These are phyloP conservation scores for Syngnathus scovelli DNA, from an alignment of 2,113 vertebrate genomes.

Conservation along the genomic window DNA sequence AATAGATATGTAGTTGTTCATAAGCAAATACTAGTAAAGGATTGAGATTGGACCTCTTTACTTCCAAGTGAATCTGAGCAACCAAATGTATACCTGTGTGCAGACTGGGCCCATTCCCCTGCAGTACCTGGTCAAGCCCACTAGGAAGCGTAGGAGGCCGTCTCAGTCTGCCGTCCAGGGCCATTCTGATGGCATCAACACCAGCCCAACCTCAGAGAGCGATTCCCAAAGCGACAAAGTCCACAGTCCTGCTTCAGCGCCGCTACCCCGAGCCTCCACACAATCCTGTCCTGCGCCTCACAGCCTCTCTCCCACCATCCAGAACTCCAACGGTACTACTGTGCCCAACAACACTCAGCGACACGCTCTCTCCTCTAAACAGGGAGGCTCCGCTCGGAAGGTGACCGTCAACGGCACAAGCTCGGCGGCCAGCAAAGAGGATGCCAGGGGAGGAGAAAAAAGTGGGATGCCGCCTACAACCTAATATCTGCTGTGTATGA, in stretches of 20 bases:
- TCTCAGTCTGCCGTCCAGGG: constrained; percentile 63
- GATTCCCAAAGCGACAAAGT: constrained; percentile 88
- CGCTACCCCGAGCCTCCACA: constrained; percentile 70
- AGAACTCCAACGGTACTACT: constrained; percentile 65
- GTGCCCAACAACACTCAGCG: constrained; percentile 74
- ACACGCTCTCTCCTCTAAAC: constrained; percentile 72
- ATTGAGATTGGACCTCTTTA: too few species aligned
- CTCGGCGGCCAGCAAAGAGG: constrained; percentile 50
- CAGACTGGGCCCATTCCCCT: constrained; percentile 85
- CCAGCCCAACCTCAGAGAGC: constrained; percentile 84
- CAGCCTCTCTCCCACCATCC: constrained; percentile 55
- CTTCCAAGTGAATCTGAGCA: neutral
- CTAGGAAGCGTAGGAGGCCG: constrained; percentile 77
- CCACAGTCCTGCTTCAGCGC: constrained; percentile 76
- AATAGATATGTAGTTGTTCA: too few species aligned
- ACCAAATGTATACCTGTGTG: neutral
- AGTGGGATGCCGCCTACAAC: constrained; percentile 69
- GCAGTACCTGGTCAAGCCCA: constrained; percentile 86
- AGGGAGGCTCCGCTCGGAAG: constrained; percentile 73
- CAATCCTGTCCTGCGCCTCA: constrained; percentile 70
- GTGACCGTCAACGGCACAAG: constrained; percentile 76
- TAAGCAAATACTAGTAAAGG: too few species aligned
- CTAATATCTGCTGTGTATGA: constrained; percentile 49
- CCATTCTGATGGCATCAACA: constrained; percentile 77
- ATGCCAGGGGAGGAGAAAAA: constrained; percentile 55